Evolutionary conservation across 2,888 invertebrate genomes (phyloP).

Genomic region (Lepidocyrtinus sp.): DNA sequence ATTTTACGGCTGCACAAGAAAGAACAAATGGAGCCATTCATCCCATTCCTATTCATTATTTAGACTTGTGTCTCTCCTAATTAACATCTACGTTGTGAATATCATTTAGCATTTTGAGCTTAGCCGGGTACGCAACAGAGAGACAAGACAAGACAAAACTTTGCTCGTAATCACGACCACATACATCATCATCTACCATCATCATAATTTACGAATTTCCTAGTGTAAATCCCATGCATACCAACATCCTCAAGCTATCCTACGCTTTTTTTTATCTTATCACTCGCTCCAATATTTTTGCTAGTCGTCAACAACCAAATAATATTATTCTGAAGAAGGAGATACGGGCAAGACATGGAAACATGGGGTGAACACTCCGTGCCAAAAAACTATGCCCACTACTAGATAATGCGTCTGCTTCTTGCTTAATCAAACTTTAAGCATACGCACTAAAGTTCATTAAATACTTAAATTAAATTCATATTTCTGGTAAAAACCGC

Average conservation of each 20-base stretch:
- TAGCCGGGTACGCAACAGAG: not conserved
- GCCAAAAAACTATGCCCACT: no score
- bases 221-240: not conserved
- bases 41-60: slow-evolving; percentile 5
- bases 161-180: not conserved
- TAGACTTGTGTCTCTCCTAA: not conserved
- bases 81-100: not conserved
- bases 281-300: not conserved
- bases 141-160: not conserved
- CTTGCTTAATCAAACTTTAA: no score
- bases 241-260: not conserved
- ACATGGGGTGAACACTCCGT: no score
- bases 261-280: not conserved
- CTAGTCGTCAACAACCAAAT: not conserved
- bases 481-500: no score
- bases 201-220: not conserved
- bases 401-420: no score
- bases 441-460: no score
- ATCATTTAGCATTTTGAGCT: slow-evolving; percentile 11
- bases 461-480: no score
- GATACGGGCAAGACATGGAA: slow-evolving; percentile 1
- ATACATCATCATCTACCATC: not conserved
- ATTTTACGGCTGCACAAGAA: slow-evolving; percentile 46
- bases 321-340: slow-evolving; percentile 1
- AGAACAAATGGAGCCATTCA: slow-evolving; percentile 46